Evolutionary conservation across 2,113 vertebrate species (phyloP).

Genomic region (Oreamnos americanus): DNA sequence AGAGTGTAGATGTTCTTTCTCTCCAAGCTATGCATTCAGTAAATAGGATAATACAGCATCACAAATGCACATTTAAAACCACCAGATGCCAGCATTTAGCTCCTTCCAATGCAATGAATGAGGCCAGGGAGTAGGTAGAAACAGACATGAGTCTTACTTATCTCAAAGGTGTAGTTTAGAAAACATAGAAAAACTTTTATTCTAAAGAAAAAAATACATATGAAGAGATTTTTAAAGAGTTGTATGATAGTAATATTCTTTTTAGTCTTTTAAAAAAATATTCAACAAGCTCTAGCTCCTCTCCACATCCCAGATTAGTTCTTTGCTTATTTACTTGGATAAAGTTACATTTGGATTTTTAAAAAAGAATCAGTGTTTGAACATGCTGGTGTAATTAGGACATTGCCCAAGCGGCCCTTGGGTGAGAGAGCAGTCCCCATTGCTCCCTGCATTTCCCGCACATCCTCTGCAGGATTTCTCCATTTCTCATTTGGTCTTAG

Average conservation of each 20-base stretch:
- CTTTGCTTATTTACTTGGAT: background rate
- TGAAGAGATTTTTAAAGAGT: background rate
- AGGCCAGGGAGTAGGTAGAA: background rate
- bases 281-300: background rate
- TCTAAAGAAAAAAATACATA: background rate
- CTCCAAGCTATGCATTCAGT: background rate
- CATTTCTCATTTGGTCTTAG: background rate
- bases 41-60: background rate
- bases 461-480: background rate
- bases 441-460: background rate
- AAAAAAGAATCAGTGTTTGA: background rate
- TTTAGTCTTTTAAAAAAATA: background rate
- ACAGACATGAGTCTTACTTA: background rate
- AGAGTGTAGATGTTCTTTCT: background rate
- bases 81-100: background rate
- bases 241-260: background rate
- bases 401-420: background rate
- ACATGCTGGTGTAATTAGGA: background rate
- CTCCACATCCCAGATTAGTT: background rate
- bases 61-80: background rate
- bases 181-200: background rate
- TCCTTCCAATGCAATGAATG: background rate
- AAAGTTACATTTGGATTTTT: background rate
- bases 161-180: background rate
- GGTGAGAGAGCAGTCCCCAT: too few species aligned